Evolutionary conservation across 1,140 invertebrate genomes (phyloP).

Genomic region (Cotesia chilonis): DNA sequence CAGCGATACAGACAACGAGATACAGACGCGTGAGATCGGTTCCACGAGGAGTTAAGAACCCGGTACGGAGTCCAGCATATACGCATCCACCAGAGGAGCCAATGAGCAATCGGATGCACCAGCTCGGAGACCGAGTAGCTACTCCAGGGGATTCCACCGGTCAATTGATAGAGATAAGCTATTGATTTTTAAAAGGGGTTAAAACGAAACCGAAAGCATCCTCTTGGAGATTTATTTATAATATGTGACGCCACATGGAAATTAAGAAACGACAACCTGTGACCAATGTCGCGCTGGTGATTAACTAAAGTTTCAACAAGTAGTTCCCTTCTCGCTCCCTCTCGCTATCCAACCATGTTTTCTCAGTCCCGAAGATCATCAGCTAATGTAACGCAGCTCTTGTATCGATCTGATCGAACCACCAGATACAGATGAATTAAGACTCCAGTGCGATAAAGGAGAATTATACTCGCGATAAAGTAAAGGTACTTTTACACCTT

Average conservation of each 20-base stretch:
- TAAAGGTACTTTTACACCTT: no score
- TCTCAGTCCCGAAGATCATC: conserved; percentile 17
- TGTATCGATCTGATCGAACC: conserved; percentile 24
- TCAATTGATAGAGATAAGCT: conserved; percentile 16
- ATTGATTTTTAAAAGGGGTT: conserved; percentile 13
- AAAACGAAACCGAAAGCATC: conserved; percentile 8
- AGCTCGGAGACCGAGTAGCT: no score
- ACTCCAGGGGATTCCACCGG: background rate
- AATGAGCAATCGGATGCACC: no score
- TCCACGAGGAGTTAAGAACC: background rate
- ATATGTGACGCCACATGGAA: conserved; percentile 12
- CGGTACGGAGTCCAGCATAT: no score
- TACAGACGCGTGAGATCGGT: conserved; percentile 29
- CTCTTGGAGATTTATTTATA: background rate
- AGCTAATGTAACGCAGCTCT: background rate
- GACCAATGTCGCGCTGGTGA: conserved; percentile 45
- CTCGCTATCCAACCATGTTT: background rate
- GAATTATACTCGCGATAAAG: conserved; percentile 11
- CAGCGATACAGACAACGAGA: conserved; percentile 39
- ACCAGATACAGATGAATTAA: conserved; percentile 21
- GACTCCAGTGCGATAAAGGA: conserved; percentile 14
- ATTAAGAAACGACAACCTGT: conserved; percentile 37
- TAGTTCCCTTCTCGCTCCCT: conserved; percentile 4
- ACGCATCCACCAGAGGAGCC: no score
- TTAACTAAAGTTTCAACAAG: conserved; percentile 48